These are phyloP conservation scores for Adelges cooleyi DNA, from an alignment of 1,140 invertebrate genomes.

Conservation along the genomic window DNA sequence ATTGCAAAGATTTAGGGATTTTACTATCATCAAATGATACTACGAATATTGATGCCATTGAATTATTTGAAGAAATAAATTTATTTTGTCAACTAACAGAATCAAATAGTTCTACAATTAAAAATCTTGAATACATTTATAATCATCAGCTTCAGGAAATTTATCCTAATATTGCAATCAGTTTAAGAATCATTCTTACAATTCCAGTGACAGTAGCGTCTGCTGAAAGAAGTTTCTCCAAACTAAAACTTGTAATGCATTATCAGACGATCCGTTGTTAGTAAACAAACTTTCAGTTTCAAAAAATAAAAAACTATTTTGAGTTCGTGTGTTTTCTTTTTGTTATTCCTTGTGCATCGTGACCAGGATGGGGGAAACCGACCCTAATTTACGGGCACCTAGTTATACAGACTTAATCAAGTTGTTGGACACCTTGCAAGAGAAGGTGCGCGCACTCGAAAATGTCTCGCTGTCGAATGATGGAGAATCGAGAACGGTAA, in stretches of 20 bases:
- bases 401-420: no score
- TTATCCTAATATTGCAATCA: neutral
- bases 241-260: conserved; percentile 18
- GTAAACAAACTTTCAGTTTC: no score
- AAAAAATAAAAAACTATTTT: no score
- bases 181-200: conserved; percentile 11
- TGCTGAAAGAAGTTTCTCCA: conserved; percentile 23
- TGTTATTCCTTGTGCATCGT: no score
- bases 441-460: no score
- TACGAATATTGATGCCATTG: neutral
- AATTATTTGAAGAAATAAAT: neutral
- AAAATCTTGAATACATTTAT: neutral
- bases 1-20: conserved; percentile 4
- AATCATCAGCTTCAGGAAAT: neutral
- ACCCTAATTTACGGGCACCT: no score
- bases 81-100: neutral
- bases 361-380: no score
- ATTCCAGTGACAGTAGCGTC: conserved; percentile 20
- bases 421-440: no score
- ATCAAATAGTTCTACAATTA: neutral
- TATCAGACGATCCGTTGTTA: no score
- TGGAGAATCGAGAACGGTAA: no score
- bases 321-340: no score
- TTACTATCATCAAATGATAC: conserved; percentile 3
- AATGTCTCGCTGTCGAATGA: no score